A percentile compares a stretch with the other conserved stretches of the same genome.
phyloP scores from a whole-genome alignment of 2,113 vertebrate species.

The Indicator indicator region DNA sequence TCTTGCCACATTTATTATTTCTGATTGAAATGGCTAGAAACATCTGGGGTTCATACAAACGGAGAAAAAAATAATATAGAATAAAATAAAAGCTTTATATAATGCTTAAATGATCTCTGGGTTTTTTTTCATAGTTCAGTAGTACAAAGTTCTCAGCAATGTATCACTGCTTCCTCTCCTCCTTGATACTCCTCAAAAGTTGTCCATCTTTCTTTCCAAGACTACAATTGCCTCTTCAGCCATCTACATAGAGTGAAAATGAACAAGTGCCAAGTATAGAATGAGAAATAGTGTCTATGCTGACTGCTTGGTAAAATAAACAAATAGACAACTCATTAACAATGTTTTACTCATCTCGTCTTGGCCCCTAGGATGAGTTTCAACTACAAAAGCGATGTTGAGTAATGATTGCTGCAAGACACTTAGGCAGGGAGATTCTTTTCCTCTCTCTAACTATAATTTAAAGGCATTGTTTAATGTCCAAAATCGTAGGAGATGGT shows the following conservation, averaged over 20 bases:
- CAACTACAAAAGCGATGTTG: neutral
- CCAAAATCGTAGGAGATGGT: neutral
- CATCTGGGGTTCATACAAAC: neutral
- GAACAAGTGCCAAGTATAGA: neutral
- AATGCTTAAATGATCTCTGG: no score
- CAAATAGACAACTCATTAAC: neutral
- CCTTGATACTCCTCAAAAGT: neutral
- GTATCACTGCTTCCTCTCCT: neutral
- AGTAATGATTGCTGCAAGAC: neutral
- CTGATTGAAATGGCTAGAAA: neutral
- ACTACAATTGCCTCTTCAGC: neutral
- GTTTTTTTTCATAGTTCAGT: neutral
- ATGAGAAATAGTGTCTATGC: neutral
- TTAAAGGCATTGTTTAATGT: neutral
- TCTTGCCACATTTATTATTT: neutral
- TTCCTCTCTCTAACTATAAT: neutral
- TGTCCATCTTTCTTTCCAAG: neutral
- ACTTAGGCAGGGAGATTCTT: neutral
- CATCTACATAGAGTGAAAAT: neutral
- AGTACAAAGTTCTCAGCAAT: neutral
- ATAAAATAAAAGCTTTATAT: no score
- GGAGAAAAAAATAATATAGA: neutral
- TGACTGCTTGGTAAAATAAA: slow-evolving; percentile 4
- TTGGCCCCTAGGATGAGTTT: neutral
- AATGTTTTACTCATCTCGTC: neutral